Percentiles rank a stretch among this genome's conserved stretches.
Evolutionary conservation across 2,888 invertebrate genomes (phyloP).

Genomic region (Drosophila nigricruria): DNA sequence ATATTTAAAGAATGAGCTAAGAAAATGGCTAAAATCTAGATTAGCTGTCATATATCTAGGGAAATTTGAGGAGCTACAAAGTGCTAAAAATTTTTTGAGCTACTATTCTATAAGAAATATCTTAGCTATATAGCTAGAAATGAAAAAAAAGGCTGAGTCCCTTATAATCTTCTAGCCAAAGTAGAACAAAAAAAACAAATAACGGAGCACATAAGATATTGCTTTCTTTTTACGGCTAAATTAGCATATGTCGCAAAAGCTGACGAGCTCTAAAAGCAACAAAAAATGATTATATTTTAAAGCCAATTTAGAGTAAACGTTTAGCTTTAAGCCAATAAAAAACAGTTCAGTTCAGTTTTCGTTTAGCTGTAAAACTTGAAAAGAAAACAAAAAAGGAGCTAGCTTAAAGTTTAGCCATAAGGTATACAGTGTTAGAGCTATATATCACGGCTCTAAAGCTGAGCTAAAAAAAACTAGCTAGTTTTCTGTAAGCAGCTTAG

Average conservation of each 20-base stretch:
- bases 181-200: too few relatives aligned
- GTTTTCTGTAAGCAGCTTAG: background rate
- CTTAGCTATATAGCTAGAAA: background rate
- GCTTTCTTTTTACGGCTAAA: slow-evolving; percentile 3
- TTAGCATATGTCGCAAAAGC: background rate
- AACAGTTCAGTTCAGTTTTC: background rate
- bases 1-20: background rate
- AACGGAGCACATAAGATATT: background rate
- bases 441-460: background rate
- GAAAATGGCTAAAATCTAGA: background rate
- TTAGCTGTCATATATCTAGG: too few relatives aligned
- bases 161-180: too few relatives aligned
- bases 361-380: background rate
- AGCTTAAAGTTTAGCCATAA: background rate
- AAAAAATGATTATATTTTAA: background rate
- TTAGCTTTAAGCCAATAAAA: background rate
- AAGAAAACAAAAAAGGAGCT: background rate
- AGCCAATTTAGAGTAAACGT: background rate
- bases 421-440: background rate
- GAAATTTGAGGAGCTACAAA: too few relatives aligned
- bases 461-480: background rate
- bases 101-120: background rate
- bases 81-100: background rate
- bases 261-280: background rate
- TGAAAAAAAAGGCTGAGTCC: too few relatives aligned